These are phyloP conservation scores for Eucera pruinosa DNA, from an alignment of 2,888 invertebrate genomes.

Conservation along the genomic window DNA sequence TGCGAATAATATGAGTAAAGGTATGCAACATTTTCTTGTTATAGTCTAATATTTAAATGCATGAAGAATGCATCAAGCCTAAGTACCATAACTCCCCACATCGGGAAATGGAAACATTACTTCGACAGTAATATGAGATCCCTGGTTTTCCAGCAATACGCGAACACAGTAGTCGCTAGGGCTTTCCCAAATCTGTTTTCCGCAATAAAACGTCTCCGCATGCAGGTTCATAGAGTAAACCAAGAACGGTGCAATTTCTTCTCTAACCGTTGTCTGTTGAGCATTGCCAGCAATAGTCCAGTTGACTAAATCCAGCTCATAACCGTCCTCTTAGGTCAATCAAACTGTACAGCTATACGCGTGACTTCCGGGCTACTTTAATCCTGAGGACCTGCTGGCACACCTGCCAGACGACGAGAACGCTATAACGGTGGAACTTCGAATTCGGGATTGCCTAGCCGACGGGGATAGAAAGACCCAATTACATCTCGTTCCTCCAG, in stretches of 20 bases:
- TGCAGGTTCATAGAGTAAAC: not conserved
- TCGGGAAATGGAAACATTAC: constrained; percentile 5
- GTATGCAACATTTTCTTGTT: too few relatives aligned
- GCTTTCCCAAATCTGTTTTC: not conserved
- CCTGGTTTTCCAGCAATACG: not conserved
- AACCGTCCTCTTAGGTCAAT: constrained; percentile 53
- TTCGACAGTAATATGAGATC: not conserved
- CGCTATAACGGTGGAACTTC: constrained; percentile 37
- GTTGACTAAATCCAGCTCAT: constrained; percentile 50
- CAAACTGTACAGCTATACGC: constrained; percentile 57
- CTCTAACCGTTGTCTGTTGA: not conserved
- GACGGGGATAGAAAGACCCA: constrained; percentile 66
- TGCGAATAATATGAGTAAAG: too few relatives aligned
- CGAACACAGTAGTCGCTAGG: not conserved
- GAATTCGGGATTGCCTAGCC: constrained; percentile 45
- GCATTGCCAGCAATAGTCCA: not conserved
- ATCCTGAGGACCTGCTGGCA: constrained; percentile 53
- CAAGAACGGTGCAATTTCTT: not conserved
- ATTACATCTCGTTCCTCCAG: constrained; percentile 72
- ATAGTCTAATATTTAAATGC: not conserved
- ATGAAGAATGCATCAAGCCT: not conserved
- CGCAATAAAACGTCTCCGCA: not conserved
- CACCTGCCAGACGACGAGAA: constrained; percentile 56
- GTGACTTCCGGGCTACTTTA: constrained; percentile 58
- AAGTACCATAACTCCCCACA: not conserved